Evolutionary conservation across 2,113 vertebrate species (phyloP).

Genomic region (Cyphomyrus discorhynchus): DNA sequence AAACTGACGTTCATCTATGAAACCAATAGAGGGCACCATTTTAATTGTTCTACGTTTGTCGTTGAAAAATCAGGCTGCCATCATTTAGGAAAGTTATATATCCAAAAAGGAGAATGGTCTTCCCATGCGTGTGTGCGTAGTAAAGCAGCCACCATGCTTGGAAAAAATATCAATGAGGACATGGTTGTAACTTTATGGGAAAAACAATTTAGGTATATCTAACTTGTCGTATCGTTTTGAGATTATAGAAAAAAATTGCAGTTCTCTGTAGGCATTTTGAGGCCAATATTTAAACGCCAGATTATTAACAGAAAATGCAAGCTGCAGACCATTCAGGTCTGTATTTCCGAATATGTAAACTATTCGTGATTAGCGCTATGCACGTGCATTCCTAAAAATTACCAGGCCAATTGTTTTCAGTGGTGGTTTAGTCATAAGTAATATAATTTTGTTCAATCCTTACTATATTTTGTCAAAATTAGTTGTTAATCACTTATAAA

Average conservation of each 20-base stretch:
- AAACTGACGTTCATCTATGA: background rate
- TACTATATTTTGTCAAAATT: background rate
- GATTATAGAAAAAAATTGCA: background rate
- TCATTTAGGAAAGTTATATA: background rate
- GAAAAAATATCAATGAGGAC: background rate
- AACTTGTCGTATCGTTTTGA: background rate
- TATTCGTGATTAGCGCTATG: background rate
- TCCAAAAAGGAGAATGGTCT: background rate
- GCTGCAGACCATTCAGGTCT: background rate
- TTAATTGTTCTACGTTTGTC: background rate
- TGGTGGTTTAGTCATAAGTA: background rate
- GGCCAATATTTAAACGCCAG: background rate
- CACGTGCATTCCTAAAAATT: background rate
- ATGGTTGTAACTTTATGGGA: background rate
- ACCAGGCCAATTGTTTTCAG: background rate
- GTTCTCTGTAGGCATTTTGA: background rate
- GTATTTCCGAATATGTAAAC: background rate
- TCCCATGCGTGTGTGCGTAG: background rate
- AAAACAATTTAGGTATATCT: background rate
- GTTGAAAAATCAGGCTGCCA: background rate
- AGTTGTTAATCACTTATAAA: slow-evolving; percentile 2
- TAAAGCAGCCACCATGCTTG: background rate
- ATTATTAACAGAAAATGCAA: background rate
- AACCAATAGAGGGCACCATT: background rate
- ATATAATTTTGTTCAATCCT: background rate